These are phyloP conservation scores for Sebastes goodei DNA, from an alignment of 2,797 vertebrate species.

Conservation along the genomic window DNA sequence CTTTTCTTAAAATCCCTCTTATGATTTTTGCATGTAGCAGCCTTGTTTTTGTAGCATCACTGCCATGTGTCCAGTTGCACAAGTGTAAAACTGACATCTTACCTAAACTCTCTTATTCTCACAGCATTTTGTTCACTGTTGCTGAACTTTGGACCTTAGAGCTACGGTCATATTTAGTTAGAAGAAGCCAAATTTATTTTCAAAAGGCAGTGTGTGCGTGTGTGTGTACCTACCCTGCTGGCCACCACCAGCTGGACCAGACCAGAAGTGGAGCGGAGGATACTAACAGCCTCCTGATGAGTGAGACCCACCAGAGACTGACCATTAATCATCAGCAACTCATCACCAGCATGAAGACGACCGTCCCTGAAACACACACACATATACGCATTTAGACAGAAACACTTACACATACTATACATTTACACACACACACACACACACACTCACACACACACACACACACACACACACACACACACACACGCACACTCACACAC, in stretches of 20 bases:
- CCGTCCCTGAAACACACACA: slow-evolving; percentile 86
- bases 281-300: slow-evolving; percentile 91
- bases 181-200: neutral
- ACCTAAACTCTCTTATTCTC: neutral
- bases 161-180: neutral
- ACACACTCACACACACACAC: neutral
- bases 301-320: slow-evolving; percentile 94
- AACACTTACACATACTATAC: neutral
- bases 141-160: too few species aligned
- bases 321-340: slow-evolving; percentile 95
- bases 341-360: slow-evolving; percentile 90
- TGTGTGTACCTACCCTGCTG: slow-evolving; percentile 85
- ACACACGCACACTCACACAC: neutral
- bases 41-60: neutral
- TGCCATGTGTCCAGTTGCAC: neutral
- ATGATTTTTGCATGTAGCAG: neutral
- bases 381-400: neutral
- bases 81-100: neutral
- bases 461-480: neutral
- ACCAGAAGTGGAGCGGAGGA: slow-evolving; percentile 89
- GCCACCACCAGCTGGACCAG: slow-evolving; percentile 93
- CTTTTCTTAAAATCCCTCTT: neutral
- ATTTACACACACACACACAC: neutral
- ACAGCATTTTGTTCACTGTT: neutral
- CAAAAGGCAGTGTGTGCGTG: neutral